Evolutionary conservation across 2,888 invertebrate genomes (phyloP).

Genomic region (Sesamia inferens): DNA sequence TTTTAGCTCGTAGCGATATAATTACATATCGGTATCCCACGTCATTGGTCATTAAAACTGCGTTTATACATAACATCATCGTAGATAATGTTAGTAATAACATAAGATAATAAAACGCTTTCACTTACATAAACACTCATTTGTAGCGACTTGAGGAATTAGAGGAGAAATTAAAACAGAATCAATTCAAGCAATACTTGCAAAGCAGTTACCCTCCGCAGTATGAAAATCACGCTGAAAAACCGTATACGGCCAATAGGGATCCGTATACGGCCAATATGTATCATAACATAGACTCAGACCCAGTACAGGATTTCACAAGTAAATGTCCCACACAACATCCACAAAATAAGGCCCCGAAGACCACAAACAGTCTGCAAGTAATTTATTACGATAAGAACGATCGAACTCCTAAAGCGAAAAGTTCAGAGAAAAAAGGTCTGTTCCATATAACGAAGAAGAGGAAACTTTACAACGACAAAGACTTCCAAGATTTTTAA

Average conservation of each 20-base stretch:
- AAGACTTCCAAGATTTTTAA: conserved; percentile 83
- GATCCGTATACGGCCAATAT: conserved; percentile 71
- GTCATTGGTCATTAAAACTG: conserved; percentile 44
- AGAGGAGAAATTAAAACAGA: conserved; percentile 86
- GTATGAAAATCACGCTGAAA: conserved; percentile 80
- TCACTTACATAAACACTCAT: conserved; percentile 55
- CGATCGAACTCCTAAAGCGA: conserved; percentile 63
- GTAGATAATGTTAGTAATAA: conserved; percentile 44
- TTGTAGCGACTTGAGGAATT: conserved; percentile 81
- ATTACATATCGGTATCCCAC: conserved; percentile 28
- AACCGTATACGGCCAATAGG: conserved; percentile 80
- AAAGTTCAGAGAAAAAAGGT: conserved; percentile 78
- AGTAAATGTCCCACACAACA: conserved; percentile 60
- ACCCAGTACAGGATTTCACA: conserved; percentile 54
- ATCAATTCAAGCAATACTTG: conserved; percentile 84
- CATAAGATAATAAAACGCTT: conserved; percentile 56
- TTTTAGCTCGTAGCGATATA: conserved; percentile 35
- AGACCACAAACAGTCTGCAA: conserved; percentile 75
- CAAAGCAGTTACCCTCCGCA: conserved; percentile 77
- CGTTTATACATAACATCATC: conserved; percentile 35
- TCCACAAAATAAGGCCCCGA: conserved; percentile 71
- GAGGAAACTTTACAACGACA: conserved; percentile 84
- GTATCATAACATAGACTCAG: conserved; percentile 59
- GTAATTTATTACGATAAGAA: conserved; percentile 79
- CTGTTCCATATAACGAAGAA: conserved; percentile 84